Conservation (phyloP, 2,888 invertebrate genomes). For the Heliconius ethilla region DNA sequence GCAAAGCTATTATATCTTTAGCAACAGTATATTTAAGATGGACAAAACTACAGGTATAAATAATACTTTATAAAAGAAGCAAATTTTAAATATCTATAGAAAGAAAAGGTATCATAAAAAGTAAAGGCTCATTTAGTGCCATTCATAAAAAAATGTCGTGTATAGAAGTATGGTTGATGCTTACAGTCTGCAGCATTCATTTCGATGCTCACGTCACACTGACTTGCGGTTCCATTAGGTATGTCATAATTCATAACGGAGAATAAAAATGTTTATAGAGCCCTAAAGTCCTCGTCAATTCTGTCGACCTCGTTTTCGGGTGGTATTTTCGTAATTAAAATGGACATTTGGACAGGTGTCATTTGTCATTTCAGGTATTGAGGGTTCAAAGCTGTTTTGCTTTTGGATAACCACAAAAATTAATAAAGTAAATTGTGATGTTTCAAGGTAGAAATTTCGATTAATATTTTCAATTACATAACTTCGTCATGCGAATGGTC, state of each 20-base stretch:
- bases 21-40: constrained; percentile 17
- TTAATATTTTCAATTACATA: neutral
- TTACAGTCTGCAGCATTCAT: constrained; percentile 15
- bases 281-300: constrained; percentile 56
- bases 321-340: constrained; percentile 69
- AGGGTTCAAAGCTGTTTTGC: constrained; percentile 28
- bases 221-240: constrained; percentile 26
- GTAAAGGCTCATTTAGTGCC: constrained; percentile 21
- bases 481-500: too few species aligned
- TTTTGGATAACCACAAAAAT: constrained; percentile 27
- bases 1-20: constrained; percentile 4
- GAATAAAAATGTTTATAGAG: constrained; percentile 65
- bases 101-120: constrained; percentile 16
- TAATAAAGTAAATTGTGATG: constrained; percentile 26
- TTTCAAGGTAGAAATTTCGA: neutral
- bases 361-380: constrained; percentile 51
- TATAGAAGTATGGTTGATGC: constrained; percentile 12
- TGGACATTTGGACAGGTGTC: constrained; percentile 55
- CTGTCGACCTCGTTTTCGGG: constrained; percentile 52
- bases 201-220: constrained; percentile 23
- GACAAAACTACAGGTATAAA: neutral
- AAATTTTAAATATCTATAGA: constrained; percentile 11
- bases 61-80: constrained; percentile 16
- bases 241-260: constrained; percentile 47
- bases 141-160: constrained; percentile 25